A percentile compares a stretch with the other conserved stretches of the same genome.
phyloP scores from a whole-genome alignment of 2,888 invertebrate genomes.

The Caenorhabditis uteleia region DNA sequence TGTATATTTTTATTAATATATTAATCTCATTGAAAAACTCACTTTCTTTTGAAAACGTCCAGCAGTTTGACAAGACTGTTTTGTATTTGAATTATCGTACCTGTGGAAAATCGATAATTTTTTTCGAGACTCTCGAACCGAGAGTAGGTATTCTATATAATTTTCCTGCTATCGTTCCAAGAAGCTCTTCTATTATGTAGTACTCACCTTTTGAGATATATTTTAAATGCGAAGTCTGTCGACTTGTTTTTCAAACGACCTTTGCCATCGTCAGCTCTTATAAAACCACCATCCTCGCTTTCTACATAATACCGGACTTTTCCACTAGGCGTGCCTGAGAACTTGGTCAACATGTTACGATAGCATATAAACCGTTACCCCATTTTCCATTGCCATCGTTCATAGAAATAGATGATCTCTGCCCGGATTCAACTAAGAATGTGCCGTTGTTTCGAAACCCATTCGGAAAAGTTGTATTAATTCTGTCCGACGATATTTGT shows the following conservation, averaged over 20 bases:
- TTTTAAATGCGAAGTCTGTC: slow-evolving; percentile 16
- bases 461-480: slow-evolving; percentile 40
- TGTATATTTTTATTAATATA: background rate
- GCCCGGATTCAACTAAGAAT: slow-evolving; percentile 30
- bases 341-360: background rate
- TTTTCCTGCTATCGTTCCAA: too few relatives aligned
- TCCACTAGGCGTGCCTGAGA: slow-evolving; percentile 39
- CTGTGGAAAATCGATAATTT: background rate
- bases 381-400: slow-evolving; percentile 41
- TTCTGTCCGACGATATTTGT: slow-evolving; percentile 23
- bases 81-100: slow-evolving; percentile 25
- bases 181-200: too few relatives aligned
- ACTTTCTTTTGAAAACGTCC: slow-evolving; percentile 31
- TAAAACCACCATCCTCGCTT: slow-evolving; percentile 12
- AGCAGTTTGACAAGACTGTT: slow-evolving; percentile 3
- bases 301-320: slow-evolving; percentile 36
- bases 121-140: background rate
- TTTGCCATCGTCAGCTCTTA: slow-evolving; percentile 41
- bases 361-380: slow-evolving; percentile 19
- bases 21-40: background rate
- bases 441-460: slow-evolving; percentile 44
- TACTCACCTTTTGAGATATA: slow-evolving; percentile 16
- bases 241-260: slow-evolving; percentile 18
- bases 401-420: slow-evolving; percentile 8
- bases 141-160: too few relatives aligned